Base-by-base conservation (phyloP, 64 coral and sea anemone genomes). In the Acropora yongei region DNA sequence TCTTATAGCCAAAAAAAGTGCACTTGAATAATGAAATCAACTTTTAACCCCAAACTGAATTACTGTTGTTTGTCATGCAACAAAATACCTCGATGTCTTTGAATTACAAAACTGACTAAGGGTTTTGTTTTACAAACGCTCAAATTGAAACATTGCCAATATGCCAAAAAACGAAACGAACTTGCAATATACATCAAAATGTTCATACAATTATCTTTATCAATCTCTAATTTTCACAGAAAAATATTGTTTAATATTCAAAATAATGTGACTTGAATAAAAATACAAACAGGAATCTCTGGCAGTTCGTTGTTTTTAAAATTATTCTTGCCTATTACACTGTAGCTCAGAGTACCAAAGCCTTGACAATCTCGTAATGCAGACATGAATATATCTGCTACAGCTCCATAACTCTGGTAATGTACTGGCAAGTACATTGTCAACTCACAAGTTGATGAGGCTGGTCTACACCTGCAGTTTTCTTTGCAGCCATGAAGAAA, bases 401-500 rank as follows among this genome's bases (percentile, higher is more conserved):
- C 89, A 6, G 82, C 68, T 63, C 89, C 85, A 47, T 80, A 72
- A n/a, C 7, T 57, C 41, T 89, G 45, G 46, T 89, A 74, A 51
- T 93, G 86, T 18, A 83, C 87, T 66, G 86, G 92, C 47, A 89
- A 43, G 60, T 88, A 89, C 5, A 94, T 57, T 7, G 49, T 65
- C 40, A 82, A 45, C 18, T 76, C 87, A 80, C 86, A 94, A 51
- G 87, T 89, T 57, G 92, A 94, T 49, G 92, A 44, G 76, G 87
- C 89, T 57, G 79, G 86, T 51, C 92, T 67, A 57, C 79, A 94
- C 14, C 53, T 49, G 68, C 87, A 85, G 73, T 78, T 44, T 51
- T 14, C 65, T 57, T 17, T 14, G 76, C 86, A 89, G 47, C 69
- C 86, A 89, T 89, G 78, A 7, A 77, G 43, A 88, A 91, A 88